phyloP scores from a whole-genome alignment of 2,113 vertebrate species.

The Pleuronectes platessa region DNA sequence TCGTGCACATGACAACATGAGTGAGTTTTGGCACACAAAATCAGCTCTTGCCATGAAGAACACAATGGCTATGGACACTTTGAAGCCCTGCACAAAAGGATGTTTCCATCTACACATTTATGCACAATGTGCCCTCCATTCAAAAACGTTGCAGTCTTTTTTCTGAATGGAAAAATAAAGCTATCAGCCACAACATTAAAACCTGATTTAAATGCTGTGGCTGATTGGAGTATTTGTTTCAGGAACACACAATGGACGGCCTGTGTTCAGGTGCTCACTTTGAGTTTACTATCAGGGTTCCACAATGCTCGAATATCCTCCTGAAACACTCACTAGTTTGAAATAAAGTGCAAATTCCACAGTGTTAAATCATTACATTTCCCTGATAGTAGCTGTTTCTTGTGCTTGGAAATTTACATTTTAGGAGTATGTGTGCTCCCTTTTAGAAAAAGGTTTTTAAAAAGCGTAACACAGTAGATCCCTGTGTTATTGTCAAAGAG shows the following conservation, averaged over 20 bases:
- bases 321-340: not conserved
- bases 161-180: not conserved
- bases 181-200: not conserved
- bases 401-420: not conserved
- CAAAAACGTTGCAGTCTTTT: not conserved
- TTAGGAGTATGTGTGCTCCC: not conserved
- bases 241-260: not conserved
- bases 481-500: conserved; percentile 39
- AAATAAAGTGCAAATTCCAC: not conserved
- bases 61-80: conserved; percentile 56
- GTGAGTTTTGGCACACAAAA: conserved; percentile 42
- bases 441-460: not conserved
- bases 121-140: not conserved
- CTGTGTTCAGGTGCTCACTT: conserved; percentile 15
- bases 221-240: not conserved
- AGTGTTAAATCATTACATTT: not conserved
- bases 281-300: not conserved
- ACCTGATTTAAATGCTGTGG: not conserved
- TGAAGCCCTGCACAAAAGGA: conserved; percentile 62
- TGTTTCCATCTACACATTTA: not conserved
- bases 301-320: conserved; percentile 1
- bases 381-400: not conserved
- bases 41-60: conserved; percentile 50
- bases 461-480: conserved; percentile 8
- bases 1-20: conserved; percentile 46